Conservation (phyloP, 2,113 vertebrate genomes). For the Gavia stellata region DNA sequence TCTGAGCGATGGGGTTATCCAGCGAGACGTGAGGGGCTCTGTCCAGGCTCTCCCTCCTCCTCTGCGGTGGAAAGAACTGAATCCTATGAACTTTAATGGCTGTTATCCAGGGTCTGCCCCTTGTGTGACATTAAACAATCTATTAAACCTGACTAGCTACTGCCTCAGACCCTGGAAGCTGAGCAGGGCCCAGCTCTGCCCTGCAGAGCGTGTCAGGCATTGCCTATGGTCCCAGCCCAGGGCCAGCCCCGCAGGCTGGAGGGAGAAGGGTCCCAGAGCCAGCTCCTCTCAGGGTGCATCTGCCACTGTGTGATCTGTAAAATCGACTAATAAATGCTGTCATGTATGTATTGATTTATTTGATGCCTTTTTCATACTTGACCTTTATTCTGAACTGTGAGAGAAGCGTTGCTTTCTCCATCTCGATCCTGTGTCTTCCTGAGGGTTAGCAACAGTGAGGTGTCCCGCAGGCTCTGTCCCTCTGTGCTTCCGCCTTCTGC, state of each 20-base stretch:
- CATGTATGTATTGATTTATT: neutral
- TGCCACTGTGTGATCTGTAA: neutral
- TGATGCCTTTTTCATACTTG: neutral
- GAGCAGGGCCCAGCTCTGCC: neutral
- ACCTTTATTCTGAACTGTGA: neutral
- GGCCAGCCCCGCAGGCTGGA: neutral
- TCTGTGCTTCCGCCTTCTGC: neutral
- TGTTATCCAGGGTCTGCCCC: neutral
- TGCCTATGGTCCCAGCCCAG: neutral
- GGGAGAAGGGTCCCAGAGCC: neutral
- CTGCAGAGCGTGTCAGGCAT: neutral
- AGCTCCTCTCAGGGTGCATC: neutral
- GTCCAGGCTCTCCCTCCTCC: neutral
- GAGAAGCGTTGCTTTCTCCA: neutral
- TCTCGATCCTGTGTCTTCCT: neutral
- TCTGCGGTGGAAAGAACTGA: neutral
- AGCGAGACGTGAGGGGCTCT: neutral
- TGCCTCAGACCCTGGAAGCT: neutral
- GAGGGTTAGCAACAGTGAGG: neutral
- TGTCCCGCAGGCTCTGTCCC: neutral
- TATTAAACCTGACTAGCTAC: neutral
- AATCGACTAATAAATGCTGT: neutral
- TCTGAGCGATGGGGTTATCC: neutral
- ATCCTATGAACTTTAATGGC: neutral
- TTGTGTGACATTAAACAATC: neutral